phyloP scores from a whole-genome alignment of 2,113 vertebrate genomes.

The cat (Felis catus) region DNA sequence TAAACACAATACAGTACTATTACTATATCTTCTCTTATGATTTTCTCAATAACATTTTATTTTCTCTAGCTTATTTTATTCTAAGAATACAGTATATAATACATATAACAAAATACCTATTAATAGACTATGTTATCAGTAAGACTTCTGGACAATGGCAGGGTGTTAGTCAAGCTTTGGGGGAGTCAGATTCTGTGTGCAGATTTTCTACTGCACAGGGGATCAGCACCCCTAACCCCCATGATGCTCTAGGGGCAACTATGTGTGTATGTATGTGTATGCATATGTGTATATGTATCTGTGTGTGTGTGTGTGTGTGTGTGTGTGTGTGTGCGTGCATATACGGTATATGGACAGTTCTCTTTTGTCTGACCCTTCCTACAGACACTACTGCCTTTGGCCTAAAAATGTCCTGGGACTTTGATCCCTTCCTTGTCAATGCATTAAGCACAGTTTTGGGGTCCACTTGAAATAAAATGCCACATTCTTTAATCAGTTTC shows the following conservation, averaged over 20 bases:
- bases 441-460: not conserved
- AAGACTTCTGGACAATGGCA: not conserved
- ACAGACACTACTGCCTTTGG: not conserved
- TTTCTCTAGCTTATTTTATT: not conserved
- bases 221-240: not conserved
- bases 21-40: not conserved
- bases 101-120: not conserved
- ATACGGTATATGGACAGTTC: not conserved
- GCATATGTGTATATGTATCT: no score
- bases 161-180: not conserved
- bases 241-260: not conserved
- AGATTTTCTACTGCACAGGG: not conserved
- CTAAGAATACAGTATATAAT: not conserved
- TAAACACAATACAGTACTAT: not conserved
- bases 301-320: no score
- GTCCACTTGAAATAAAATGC: not conserved
- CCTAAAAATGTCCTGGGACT: not conserved
- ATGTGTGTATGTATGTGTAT: no score
- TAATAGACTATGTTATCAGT: not conserved
- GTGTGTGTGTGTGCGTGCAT: no score
- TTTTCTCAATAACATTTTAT: not conserved
- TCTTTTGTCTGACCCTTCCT: not conserved
- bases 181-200: not conserved
- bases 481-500: not conserved
- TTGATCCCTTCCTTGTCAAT: not conserved